Conservation (phyloP, 2,888 invertebrate species). For the Barypeithes pellucidus region DNA sequence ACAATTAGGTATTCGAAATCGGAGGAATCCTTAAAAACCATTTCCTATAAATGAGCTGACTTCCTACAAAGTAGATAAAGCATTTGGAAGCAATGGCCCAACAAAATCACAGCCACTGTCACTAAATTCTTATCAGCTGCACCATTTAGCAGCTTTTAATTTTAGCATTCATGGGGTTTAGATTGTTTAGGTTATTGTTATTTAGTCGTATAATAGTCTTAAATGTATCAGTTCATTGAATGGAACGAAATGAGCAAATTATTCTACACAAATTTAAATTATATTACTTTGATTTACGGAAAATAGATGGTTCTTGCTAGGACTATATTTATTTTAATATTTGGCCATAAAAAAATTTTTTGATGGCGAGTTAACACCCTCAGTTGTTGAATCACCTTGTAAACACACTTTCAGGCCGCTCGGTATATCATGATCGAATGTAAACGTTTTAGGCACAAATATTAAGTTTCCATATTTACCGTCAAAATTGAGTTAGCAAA, state of each 20-base stretch:
- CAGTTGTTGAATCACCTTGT: no score
- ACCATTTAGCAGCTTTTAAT: constrained; percentile 33
- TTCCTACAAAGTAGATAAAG: constrained; percentile 33
- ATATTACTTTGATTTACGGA: no score
- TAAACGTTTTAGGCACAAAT: constrained; percentile 12
- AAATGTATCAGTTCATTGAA: background rate
- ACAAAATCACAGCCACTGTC: constrained; percentile 28
- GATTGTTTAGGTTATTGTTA: constrained; percentile 17
- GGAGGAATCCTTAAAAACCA: constrained; percentile 47
- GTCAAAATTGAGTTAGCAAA: constrained; percentile 52
- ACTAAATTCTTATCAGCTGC: constrained; percentile 35
- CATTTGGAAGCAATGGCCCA: constrained; percentile 36
- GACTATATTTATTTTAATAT: no score
- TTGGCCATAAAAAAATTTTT: no score
- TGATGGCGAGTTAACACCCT: no score
- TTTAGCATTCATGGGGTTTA: constrained; percentile 21
- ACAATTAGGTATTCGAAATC: constrained; percentile 48
- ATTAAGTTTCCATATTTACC: constrained; percentile 44
- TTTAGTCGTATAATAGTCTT: background rate
- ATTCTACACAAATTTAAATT: no score
- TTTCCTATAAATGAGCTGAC: constrained; percentile 42
- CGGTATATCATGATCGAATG: background rate
- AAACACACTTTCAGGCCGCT: background rate
- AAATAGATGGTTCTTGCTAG: no score
- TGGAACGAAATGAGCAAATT: background rate